Evolutionary conservation across 2,888 invertebrate species (phyloP), one percentile per base, ranked within the genome.

Genomic region (Gasteruption jaculator): DNA sequence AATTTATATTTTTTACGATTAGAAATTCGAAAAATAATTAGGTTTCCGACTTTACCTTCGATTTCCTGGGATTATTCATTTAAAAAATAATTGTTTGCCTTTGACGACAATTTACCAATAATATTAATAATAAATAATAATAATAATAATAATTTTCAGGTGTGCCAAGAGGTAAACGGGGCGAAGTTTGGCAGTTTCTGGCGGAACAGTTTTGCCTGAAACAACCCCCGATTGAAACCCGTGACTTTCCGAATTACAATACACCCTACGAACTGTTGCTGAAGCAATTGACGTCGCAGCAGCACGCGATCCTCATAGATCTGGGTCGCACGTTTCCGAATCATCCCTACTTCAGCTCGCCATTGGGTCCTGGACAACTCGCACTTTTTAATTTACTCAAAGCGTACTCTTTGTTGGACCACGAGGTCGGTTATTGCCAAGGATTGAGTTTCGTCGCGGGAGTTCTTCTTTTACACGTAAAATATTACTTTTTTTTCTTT

Each of bases 381-480:
- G 88, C 93, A 0, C 73, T 97, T 3, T 97, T 94, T 71, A 96
- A 96, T 74, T 75, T 96, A 14, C 75, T 97, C 19, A 97, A 97
- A 71, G 96, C 96, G 0, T 96, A 96, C 68, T 96, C 95, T 0
- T 75, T 96, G 18, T 72, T 95, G 24, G 96, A 97, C 70, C 86
- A 87, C 1, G 92, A 95, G 61, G 88, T 97, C 1, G 95, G 94
- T 0, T 96, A 96, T 71, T 96, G 96, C 54, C 96, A 97, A 73
- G 96, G 96, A 0, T 77, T 96, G 7, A 93, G 93, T 60, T 97
- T 96, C 63, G 91, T 96, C 2, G 95, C 94, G 46, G 96, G 94
- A 8, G 84, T 95, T 1, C 74, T 97, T 2, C 74, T 97, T 7
- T 74, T 97, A 55, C 96, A 97, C 73, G 94, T 94, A 72, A 83